Evolutionary conservation across 1,140 invertebrate genomes (phyloP).

Genomic region (Anoplophora glabripennis): DNA sequence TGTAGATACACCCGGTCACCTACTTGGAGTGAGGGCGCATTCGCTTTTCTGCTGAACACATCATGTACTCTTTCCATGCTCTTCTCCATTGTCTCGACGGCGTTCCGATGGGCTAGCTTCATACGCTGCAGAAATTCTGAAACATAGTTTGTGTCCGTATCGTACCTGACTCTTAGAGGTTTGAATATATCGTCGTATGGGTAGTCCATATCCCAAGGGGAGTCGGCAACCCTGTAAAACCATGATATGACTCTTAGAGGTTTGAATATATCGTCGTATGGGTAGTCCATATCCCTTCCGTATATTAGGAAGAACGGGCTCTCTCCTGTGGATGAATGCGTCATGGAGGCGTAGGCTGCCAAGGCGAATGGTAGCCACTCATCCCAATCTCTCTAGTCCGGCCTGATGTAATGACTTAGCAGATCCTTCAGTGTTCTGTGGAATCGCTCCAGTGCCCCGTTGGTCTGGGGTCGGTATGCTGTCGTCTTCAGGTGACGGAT

Average conservation of each 20-base stretch:
- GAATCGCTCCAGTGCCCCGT: slow-evolving; percentile 28
- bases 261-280: slow-evolving; percentile 24
- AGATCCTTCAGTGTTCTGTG: slow-evolving; percentile 27
- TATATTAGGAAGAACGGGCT: slow-evolving; percentile 30
- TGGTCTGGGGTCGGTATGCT: slow-evolving; percentile 35
- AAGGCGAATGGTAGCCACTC: slow-evolving; percentile 32
- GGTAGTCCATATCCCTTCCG: slow-evolving; percentile 22
- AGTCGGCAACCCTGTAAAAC: too few relatives aligned
- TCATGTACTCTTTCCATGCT: slow-evolving; percentile 6
- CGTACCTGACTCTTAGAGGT: slow-evolving; percentile 18
- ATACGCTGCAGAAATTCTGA: slow-evolving; percentile 17
- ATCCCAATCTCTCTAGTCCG: slow-evolving; percentile 41
- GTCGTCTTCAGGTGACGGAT: slow-evolving; percentile 39
- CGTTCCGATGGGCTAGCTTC: slow-evolving; percentile 18
- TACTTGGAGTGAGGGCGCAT: slow-evolving; percentile 8
- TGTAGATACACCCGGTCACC: slow-evolving; percentile 21
- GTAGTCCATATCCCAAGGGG: slow-evolving; percentile 19
- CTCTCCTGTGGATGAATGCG: slow-evolving; percentile 39
- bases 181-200: slow-evolving; percentile 25
- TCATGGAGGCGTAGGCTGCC: slow-evolving; percentile 24
- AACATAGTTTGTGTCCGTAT: slow-evolving; percentile 20
- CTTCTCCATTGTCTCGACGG: not conserved
- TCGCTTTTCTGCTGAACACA: slow-evolving; percentile 11
- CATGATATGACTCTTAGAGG: too few relatives aligned
- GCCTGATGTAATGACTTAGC: slow-evolving; percentile 23